Evolutionary conservation across 2,113 vertebrate species (phyloP), one percentile per base, ranked within the genome.

Genomic region (Mobula hypostoma): DNA sequence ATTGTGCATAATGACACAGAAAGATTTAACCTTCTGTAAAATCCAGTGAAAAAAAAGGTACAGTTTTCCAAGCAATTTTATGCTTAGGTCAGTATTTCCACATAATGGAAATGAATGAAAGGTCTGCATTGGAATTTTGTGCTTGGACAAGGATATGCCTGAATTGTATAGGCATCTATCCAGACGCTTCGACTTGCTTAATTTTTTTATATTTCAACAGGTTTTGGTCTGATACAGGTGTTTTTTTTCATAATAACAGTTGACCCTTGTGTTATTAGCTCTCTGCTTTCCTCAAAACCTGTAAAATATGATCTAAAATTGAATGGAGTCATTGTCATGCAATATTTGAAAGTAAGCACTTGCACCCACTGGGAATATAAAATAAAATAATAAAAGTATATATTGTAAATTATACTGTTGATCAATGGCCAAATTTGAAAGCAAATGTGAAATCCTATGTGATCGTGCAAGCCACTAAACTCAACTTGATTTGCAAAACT

Each of bases 171-270:
- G 91, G 70, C 68, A 56, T 93, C 70, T 76, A 48, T 74, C 91
- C 68, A 93, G 91, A 93, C 56, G n/a, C 91, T 32, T 74, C 90
- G 14, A 40, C 72, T 93, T 93, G 27, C 70, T 74, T 93, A 72
- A 36, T 74, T 27, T 56, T 92, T 92, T 92, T 92, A 36, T 48
- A 93, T 76, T 93, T 93, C 40, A 93, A 95, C 95, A 96, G 94
- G 94, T 94, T 94, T 95, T 94, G 8, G 0, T 14, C 94, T 94
- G 0, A 1, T 94, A 92, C 94, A 95, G 93, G 95, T 96, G 96
- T 96, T 96, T 96, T 96, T 96, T 96, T 95, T 96, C 94, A 96
- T 96, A 96, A 95, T 77, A 82, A 95, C 95, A 95, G 95, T 94
- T 96, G 96, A 96, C 96, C 96, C 94, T 95, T 95, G 95, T 95